Conservation (phyloP, 1,140 invertebrate species). For the Brachystomella parvula region DNA sequence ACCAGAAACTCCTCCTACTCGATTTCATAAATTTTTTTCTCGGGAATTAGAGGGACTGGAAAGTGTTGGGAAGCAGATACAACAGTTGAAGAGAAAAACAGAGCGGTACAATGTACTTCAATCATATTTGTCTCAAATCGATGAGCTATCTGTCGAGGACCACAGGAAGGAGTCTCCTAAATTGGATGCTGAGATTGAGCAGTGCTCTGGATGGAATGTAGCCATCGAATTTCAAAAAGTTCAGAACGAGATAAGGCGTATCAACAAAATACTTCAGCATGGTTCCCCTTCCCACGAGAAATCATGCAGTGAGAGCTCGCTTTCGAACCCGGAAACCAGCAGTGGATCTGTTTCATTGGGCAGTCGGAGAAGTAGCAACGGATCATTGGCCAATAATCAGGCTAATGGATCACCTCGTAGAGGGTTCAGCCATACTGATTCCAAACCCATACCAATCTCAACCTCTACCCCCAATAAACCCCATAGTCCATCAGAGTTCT, state of each 20-base stretch:
- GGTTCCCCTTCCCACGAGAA: not conserved
- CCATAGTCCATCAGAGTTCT: not conserved
- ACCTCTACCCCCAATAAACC: not conserved
- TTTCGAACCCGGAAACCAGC: not conserved
- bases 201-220: slow-evolving; percentile 36
- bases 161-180: slow-evolving; percentile 18
- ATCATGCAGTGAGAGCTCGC: not conserved
- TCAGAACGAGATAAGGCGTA: slow-evolving; percentile 16
- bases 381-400: not conserved
- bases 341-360: not conserved
- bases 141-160: slow-evolving; percentile 17
- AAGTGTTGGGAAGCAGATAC: slow-evolving; percentile 32
- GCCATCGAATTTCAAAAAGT: slow-evolving; percentile 33
- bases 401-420: not conserved
- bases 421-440: not conserved
- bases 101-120: slow-evolving; percentile 28
- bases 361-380: not conserved
- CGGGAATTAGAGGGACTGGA: slow-evolving; percentile 32
- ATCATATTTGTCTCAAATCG: slow-evolving; percentile 30
- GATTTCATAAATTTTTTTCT: slow-evolving; percentile 22
- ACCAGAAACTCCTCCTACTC: too few relatives aligned
- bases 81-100: slow-evolving; percentile 23
- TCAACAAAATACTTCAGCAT: slow-evolving; percentile 9
- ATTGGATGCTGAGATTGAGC: slow-evolving; percentile 31
- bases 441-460: not conserved